Conservation (phyloP, 1,140 invertebrate species). For the Drosophila arizonae region DNA sequence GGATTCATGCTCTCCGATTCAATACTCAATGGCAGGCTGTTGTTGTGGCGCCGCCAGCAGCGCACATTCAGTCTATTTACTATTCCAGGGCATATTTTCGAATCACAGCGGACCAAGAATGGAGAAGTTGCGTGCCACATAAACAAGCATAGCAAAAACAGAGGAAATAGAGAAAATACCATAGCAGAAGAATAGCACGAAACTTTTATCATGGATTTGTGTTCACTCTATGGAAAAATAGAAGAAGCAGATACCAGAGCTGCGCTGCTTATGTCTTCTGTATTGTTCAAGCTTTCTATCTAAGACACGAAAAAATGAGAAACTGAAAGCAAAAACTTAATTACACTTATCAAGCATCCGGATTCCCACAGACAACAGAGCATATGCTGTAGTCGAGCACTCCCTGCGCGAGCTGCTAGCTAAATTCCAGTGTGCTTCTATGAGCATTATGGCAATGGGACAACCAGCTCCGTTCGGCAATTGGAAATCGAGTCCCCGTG, state of each 20-base stretch:
- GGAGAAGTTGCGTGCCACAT: slow-evolving; percentile 29
- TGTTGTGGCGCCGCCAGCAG: not conserved
- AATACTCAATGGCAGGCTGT: slow-evolving; percentile 9
- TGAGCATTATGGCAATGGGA: slow-evolving; percentile 9
- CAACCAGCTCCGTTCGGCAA: slow-evolving; percentile 6
- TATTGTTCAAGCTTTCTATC: too few species aligned
- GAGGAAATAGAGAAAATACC: slow-evolving; percentile 9
- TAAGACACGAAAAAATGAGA: not conserved
- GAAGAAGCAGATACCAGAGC: too few species aligned
- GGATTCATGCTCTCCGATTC: slow-evolving; percentile 7
- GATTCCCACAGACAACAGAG: too few species aligned
- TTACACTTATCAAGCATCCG: not conserved
- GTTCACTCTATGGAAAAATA: too few species aligned
- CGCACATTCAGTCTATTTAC: slow-evolving; percentile 45
- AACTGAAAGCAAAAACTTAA: not conserved
- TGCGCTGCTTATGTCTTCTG: too few species aligned
- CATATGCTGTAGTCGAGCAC: slow-evolving; percentile 16
- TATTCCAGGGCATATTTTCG: slow-evolving; percentile 47
- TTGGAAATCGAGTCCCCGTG: slow-evolving; percentile 22
- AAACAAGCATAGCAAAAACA: slow-evolving; percentile 25
- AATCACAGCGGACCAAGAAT: slow-evolving; percentile 32
- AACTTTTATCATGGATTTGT: not conserved
- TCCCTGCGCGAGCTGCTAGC: not conserved
- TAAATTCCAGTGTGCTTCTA: not conserved
- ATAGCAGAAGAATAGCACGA: not conserved